Percentiles rank a stretch among this genome's conserved stretches.
Conservation (phyloP, 2,888 invertebrate species). For the Standfussiana lucernea region DNA sequence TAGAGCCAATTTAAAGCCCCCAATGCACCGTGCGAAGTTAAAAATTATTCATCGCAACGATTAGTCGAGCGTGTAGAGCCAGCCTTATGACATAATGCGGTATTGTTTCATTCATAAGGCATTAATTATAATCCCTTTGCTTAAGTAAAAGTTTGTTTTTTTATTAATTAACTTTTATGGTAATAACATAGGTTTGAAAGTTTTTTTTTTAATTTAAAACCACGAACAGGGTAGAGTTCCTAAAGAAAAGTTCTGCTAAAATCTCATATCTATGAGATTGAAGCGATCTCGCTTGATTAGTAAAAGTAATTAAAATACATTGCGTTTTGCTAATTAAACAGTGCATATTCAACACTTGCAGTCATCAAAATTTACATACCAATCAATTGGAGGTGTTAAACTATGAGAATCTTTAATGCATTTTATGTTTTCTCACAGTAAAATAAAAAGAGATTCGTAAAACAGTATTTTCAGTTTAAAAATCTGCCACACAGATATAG, state of each 20-base stretch:
- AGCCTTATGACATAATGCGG: slow-evolving; percentile 50
- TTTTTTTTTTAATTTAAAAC: slow-evolving; percentile 8
- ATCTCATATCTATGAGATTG: slow-evolving; percentile 19
- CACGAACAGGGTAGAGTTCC: background rate
- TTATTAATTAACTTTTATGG: slow-evolving; percentile 37
- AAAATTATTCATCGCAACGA: slow-evolving; percentile 24
- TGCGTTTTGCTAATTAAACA: slow-evolving; percentile 35
- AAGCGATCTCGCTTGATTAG: slow-evolving; percentile 20
- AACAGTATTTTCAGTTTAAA: background rate
- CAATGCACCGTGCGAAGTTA: slow-evolving; percentile 19
- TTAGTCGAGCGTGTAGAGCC: slow-evolving; percentile 32
- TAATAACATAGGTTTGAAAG: slow-evolving; percentile 20
- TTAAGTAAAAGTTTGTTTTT: slow-evolving; percentile 53
- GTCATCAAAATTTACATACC: slow-evolving; percentile 33
- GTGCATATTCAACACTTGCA: slow-evolving; percentile 18
- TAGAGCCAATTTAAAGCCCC: slow-evolving; percentile 29
- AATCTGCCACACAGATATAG: background rate
- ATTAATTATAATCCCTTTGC: slow-evolving; percentile 53
- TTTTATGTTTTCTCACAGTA: background rate
- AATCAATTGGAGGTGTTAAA: slow-evolving; percentile 8
- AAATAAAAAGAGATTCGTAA: background rate
- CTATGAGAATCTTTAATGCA: slow-evolving; percentile 15
- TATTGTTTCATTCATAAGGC: slow-evolving; percentile 61
- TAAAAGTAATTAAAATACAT: slow-evolving; percentile 25
- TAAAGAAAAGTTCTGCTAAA: background rate